Evolutionary conservation across 2,888 invertebrate genomes (phyloP).

Genomic region (Trimorus sp.): DNA sequence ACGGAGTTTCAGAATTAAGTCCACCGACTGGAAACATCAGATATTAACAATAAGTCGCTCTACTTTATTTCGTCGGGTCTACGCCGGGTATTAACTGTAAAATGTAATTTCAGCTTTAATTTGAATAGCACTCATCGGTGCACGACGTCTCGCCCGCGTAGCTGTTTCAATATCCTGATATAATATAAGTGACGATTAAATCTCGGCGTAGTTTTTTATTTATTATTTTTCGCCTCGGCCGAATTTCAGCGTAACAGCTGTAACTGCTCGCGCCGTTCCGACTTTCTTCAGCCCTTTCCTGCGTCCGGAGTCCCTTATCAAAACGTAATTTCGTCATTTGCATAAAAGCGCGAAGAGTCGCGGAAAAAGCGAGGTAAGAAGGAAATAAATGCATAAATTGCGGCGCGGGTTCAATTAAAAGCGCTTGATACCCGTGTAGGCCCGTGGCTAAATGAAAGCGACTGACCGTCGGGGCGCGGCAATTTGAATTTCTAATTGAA

Average conservation of each 20-base stretch:
- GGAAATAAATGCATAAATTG: slow-evolving; percentile 59
- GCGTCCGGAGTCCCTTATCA: slow-evolving; percentile 33
- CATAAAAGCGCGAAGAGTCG: slow-evolving; percentile 40
- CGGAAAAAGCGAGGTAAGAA: slow-evolving; percentile 39
- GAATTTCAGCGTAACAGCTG: slow-evolving; percentile 40
- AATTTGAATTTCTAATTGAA: slow-evolving; percentile 81
- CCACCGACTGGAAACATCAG: slow-evolving; percentile 41
- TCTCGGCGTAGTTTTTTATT: slow-evolving; percentile 28
- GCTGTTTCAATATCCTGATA: slow-evolving; percentile 45
- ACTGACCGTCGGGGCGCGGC: slow-evolving; percentile 64
- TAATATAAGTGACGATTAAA: slow-evolving; percentile 48
- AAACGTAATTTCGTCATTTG: slow-evolving; percentile 53
- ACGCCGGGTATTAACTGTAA: slow-evolving; percentile 30
- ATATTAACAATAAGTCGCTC: slow-evolving; percentile 43
- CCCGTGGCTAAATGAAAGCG: slow-evolving; percentile 52
- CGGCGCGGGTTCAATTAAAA: slow-evolving; percentile 48
- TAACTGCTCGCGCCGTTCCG: slow-evolving; percentile 13
- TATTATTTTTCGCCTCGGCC: slow-evolving; percentile 25
- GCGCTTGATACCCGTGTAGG: slow-evolving; percentile 39
- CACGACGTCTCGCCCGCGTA: slow-evolving; percentile 9
- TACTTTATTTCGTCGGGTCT: slow-evolving; percentile 24
- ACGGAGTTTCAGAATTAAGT: slow-evolving; percentile 27
- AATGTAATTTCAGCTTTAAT: slow-evolving; percentile 48
- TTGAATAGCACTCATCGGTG: slow-evolving; percentile 32
- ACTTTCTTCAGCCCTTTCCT: not conserved